These are phyloP conservation scores for Orthosia incerta DNA, from an alignment of 2,888 invertebrate species.

Conservation along the genomic window DNA sequence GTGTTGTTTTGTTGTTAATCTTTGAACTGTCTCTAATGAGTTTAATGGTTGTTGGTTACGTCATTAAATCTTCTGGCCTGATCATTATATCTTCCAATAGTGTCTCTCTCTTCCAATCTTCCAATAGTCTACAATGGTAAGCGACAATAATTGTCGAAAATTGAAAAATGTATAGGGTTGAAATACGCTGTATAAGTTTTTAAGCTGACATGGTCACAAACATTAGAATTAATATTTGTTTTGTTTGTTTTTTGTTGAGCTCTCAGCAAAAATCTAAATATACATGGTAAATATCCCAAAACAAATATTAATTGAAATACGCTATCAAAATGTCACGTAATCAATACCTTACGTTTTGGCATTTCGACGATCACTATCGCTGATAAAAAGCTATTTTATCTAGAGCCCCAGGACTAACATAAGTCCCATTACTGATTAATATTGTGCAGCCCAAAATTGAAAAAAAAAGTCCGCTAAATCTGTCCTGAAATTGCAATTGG, in stretches of 20 bases:
- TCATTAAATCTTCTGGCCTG: not conserved
- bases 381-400: not conserved
- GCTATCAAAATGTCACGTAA: too few relatives aligned
- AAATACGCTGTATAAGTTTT: too few relatives aligned
- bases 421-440: not conserved
- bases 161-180: too few relatives aligned
- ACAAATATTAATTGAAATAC: too few relatives aligned
- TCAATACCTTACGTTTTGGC: too few relatives aligned
- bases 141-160: not conserved
- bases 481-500: not conserved
- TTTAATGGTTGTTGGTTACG: conserved; percentile 1
- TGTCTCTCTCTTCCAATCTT: too few relatives aligned
- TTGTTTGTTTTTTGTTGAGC: too few relatives aligned
- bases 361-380: not conserved
- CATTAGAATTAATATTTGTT: too few relatives aligned
- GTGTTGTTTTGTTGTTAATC: conserved; percentile 11
- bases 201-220: too few relatives aligned
- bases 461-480: not conserved
- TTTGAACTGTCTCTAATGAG: conserved; percentile 9
- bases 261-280: too few relatives aligned
- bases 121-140: too few relatives aligned
- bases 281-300: too few relatives aligned
- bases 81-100: not conserved
- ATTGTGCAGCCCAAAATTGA: not conserved
- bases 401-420: not conserved